Evolutionary conservation across 2,113 vertebrate species (phyloP).

Genomic region (Tympanuchus pallidicinctus): DNA sequence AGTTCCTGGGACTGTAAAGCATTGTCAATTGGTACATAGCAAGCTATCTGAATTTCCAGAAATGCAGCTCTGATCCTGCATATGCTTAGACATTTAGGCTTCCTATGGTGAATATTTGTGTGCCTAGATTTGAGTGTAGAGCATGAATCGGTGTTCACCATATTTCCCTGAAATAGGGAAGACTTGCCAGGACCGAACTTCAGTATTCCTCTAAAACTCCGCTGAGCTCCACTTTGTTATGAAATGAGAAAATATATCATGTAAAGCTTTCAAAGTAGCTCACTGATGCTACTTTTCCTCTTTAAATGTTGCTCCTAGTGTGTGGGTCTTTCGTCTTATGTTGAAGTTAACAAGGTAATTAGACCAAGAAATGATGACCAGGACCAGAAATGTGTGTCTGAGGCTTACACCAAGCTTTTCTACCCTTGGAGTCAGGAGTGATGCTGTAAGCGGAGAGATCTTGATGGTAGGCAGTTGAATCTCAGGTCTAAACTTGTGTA

Average conservation of each 20-base stretch:
- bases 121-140: background rate
- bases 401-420: background rate
- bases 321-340: background rate
- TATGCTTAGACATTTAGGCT: background rate
- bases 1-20: background rate
- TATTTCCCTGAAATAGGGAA: background rate
- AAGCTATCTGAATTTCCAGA: background rate
- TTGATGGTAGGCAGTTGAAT: background rate
- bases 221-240: accelerated
- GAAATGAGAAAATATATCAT: background rate
- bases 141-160: background rate
- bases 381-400: background rate
- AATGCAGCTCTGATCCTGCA: background rate
- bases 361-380: background rate
- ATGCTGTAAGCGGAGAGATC: background rate
- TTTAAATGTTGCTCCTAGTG: background rate
- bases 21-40: background rate
- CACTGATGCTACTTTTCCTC: background rate
- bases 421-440: background rate
- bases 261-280: background rate
- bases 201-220: background rate
- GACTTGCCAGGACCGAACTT: background rate
- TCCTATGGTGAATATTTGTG: background rate
- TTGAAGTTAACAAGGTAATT: background rate
- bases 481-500: background rate